These are phyloP conservation scores for Heterotis niloticus DNA, from an alignment of 2,113 vertebrate genomes.

Conservation along the genomic window DNA sequence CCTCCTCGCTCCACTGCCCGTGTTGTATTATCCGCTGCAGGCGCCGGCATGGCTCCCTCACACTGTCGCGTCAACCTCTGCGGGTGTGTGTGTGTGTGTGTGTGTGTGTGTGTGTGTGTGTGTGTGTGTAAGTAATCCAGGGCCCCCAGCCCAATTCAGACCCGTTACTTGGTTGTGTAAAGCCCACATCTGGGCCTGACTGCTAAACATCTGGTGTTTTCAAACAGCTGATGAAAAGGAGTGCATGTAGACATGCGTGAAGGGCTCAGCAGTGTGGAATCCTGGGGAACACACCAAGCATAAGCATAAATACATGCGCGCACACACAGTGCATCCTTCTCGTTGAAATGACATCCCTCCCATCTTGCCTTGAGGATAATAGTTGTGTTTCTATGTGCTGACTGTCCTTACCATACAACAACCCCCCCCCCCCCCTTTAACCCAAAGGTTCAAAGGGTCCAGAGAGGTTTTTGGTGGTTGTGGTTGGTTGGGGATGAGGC, in stretches of 20 bases:
- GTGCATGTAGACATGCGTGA: background rate
- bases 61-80: no score
- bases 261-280: background rate
- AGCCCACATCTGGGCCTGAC: slow-evolving; percentile 27
- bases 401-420: no score
- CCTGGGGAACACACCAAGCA: background rate
- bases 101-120: slow-evolving; percentile 7
- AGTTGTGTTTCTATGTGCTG: no score
- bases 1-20: background rate
- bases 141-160: background rate
- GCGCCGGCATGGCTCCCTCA: background rate
- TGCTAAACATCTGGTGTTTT: background rate
- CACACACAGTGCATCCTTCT: background rate
- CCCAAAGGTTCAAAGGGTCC: no score
- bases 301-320: background rate
- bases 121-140: background rate
- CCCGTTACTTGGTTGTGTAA: slow-evolving; percentile 31
- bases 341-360: no score
- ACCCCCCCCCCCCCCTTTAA: no score
- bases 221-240: slow-evolving; percentile 26
- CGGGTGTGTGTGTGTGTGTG: slow-evolving; percentile 13
- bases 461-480: no score
- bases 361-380: no score
- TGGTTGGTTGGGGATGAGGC: background rate
- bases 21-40: background rate